Base-by-base conservation (phyloP, 2,113 vertebrate genomes). In the Catagonus wagneri region DNA sequence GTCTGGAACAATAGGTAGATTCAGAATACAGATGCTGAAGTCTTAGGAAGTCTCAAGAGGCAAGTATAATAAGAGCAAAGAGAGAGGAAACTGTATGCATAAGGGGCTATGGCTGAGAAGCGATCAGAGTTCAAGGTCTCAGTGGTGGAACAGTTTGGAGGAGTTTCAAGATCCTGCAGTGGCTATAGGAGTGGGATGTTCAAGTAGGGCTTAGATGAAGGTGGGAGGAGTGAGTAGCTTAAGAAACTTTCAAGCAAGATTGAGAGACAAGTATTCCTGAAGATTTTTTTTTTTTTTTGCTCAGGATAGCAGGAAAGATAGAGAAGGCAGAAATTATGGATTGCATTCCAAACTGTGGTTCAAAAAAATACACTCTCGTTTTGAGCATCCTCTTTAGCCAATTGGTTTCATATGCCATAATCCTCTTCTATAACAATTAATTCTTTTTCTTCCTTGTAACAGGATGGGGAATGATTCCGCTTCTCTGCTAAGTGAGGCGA, bases 331-430 rank as follows among this genome's bases (percentile, higher is more conserved):
- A 74, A n/a, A 66, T 36, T 29, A 50, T 22, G 27, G n/a, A 66
- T 44, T 44, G 23, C 84, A 8, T 34, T 52, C 44, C 60, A 66
- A 93, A 29, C 3, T 36, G 23, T 52, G 19, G 22, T 34, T 93
- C 89, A 72, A 87, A 13, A 90, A 95, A 96, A 90, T 9, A 52
- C 1, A 74, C 12, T 66, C n/a, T 90, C 32, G 78, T 39, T 87
- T 36, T 44, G 74, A 91, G 80, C 20, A 44, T 39, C 71, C 13
- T 44, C 54, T 85, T 13, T 17, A 52, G 16, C 27, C 60, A 60
- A 4, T 4, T 69, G 13, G 29, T 90, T 90, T 95, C 8, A 20
- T 13, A 14, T 32, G 69, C 12, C n/a, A 81, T 80, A 15, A 75
- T 87, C 75, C 90, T 66, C 78, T 63, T 15, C 85, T 44, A 50